Evolutionary conservation across 2,113 vertebrate species (phyloP), one percentile per base, ranked within the genome.

Genomic region (Ptyas mucosa): DNA sequence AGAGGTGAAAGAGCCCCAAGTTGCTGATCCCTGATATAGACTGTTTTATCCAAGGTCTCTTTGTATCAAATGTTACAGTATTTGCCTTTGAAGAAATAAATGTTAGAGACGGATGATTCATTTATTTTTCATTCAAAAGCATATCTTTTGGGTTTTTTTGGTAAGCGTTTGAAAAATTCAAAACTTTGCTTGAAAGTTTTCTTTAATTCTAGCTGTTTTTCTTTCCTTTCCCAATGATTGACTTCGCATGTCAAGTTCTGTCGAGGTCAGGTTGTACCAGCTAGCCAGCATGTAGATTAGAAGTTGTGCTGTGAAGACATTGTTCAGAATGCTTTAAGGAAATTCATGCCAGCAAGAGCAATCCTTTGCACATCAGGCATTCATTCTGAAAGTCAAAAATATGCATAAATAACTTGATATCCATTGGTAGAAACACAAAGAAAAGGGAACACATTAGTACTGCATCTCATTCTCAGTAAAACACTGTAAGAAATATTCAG

Each of bases 171-270:
- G 46, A 46, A 88, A 96, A 91, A 9, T 93, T 94, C 52, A 95
- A 92, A 92, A 57, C 26, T 39, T 92, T 58, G 10, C 20, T 26
- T 75, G 21, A 46, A 94, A 93, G 85, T 64, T 64, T 15, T 69
- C 61, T n/a, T 94, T 24, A 55, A 0, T 9, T 94, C 90, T 85
- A 5, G 0, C 92, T 87, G 90, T 88, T 57, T 81, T 1, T 18
- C 90, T 90, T 94, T 91, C 93, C 92, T 90, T 85, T 94, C 92
- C 88, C 11, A 14, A 92, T 92, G 90, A 93, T 89, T 94, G 89
- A 75, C 29, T 90, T 96, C 89, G 0, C 58, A 20, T 92, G 90
- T 93, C 39, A 93, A 87, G 92, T 75, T 85, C 90, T 6, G 39
- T 55, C 5, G 11, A 94, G n/a, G 23, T 86, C 64, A 46, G 88